Evolutionary conservation across 1,140 invertebrate genomes (phyloP).

Genomic region (Sinonovacula constricta): DNA sequence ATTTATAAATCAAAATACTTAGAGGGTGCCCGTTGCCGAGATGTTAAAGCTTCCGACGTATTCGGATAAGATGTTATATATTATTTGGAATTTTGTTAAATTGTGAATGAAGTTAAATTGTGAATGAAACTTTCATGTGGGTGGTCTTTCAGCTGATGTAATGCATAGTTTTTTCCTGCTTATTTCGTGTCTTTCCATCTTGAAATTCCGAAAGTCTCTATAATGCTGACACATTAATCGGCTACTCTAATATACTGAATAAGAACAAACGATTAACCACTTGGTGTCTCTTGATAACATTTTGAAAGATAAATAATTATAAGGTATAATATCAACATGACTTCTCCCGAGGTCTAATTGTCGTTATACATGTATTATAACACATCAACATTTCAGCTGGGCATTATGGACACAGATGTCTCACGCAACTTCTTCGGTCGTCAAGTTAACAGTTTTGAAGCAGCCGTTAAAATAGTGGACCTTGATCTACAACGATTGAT

Average conservation of each 20-base stretch:
- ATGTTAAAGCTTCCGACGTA: not conserved
- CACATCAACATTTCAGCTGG: constrained; percentile 59
- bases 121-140: not conserved
- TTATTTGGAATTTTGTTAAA: not conserved
- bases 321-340: not conserved
- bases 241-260: too few relatives aligned
- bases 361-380: not conserved
- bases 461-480: constrained; percentile 57
- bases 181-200: too few relatives aligned
- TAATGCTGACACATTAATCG: too few relatives aligned
- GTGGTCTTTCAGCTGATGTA: not conserved
- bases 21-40: not conserved
- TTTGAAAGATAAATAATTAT: too few relatives aligned
- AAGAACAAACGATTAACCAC: too few relatives aligned
- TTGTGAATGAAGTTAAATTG: not conserved
- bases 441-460: constrained; percentile 73
- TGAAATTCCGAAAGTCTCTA: too few relatives aligned
- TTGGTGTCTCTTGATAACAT: too few relatives aligned
- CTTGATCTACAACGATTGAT: constrained; percentile 21
- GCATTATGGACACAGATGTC: constrained; percentile 66
- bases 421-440: constrained; percentile 72
- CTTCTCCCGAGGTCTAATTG: too few relatives aligned
- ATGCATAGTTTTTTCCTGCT: not conserved
- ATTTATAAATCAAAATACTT: not conserved
- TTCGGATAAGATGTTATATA: not conserved